Evolutionary conservation across 2,797 vertebrate species (phyloP), one percentile per base, ranked within the genome.

Genomic region (Bryconaethiops microstoma): DNA sequence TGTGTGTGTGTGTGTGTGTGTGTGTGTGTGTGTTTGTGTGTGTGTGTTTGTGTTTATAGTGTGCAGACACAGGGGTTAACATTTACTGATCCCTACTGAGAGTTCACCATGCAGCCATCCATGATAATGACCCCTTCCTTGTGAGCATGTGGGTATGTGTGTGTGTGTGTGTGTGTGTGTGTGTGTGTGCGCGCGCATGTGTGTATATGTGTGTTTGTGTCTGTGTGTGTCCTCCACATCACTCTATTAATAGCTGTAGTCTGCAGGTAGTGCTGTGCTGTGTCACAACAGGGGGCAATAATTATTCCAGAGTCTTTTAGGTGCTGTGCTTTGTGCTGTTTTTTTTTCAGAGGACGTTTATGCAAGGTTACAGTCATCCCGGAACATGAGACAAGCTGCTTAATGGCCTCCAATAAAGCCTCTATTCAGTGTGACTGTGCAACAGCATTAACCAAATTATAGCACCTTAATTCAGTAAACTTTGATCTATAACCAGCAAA

Each of bases 361-460:
- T 4, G 21, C 85, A 83, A 84, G 83, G 81, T 85, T 79, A 77
- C 83, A 87, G 83, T 40, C 76, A n/a, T 71, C 57, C 64, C 63
- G 81, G 75, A 65, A 63, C 81, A 77, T 2, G 13, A 62, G 69
- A 50, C 50, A 79, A 85, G 81, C 81, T 83, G 81, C 74, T 82
- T 83, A 85, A 83, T 73, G 60, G 63, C 60, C 76, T 76, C 71
- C 17, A 81, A 84, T 84, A 81, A 83, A 83, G 79, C 83, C 54
- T 79, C 75, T 55, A 76, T 86, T 78, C 81, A 76, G 50, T 76
- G 81, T 78, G 69, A 79, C 74, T 73, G 69, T 77, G 72, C 76
- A 81, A 63, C 67, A 35, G 59, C 74, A 82, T 86, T 84, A 84
- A 84, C 29, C 74, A 77, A 77, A 82, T 82, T 45, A 78, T 59